Percentiles rank a stretch among this genome's conserved stretches.
phyloP scores from a whole-genome alignment of 2,113 vertebrate species.

The Lophochroa leadbeateri region DNA sequence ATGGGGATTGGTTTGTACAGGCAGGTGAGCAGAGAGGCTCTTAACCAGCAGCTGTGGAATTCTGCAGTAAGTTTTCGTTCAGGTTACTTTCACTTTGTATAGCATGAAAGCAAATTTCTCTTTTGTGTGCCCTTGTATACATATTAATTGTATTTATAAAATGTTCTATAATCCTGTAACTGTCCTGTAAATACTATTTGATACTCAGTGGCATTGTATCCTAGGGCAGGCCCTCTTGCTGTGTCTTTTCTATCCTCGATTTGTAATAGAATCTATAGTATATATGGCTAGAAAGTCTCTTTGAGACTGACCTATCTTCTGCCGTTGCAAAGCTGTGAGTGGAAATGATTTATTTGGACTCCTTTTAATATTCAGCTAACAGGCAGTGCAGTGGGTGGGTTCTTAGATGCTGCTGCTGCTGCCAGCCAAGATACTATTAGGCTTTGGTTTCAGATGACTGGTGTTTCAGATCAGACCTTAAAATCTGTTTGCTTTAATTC shows the following conservation, averaged over 20 bases:
- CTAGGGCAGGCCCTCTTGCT: conserved; percentile 83
- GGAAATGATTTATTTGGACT: conserved; percentile 71
- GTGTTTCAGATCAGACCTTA: conserved; percentile 58
- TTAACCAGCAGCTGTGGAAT: conserved; percentile 58
- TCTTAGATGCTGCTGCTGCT: conserved; percentile 69
- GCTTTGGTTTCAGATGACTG: conserved; percentile 41
- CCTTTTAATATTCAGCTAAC: conserved; percentile 57
- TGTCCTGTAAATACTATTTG: conserved; percentile 81
- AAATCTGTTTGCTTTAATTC: conserved; percentile 69
- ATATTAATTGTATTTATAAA: conserved; percentile 93
- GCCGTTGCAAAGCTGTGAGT: conserved; percentile 75
- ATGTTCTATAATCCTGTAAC: conserved; percentile 81
- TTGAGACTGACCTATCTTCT: conserved; percentile 62
- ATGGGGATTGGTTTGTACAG: conserved; percentile 7
- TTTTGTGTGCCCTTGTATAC: conserved; percentile 78
- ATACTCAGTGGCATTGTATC: conserved; percentile 65
- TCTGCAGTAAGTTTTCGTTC: conserved; percentile 41
- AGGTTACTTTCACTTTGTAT: conserved; percentile 55
- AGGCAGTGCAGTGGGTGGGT: conserved; percentile 60
- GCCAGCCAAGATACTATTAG: conserved; percentile 63
- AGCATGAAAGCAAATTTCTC: conserved; percentile 45
- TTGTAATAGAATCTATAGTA: conserved; percentile 71
- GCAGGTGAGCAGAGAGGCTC: conserved; percentile 58
- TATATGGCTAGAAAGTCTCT: conserved; percentile 71
- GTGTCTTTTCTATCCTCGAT: conserved; percentile 74